Evolutionary conservation across 2,797 vertebrate species (phyloP).

Genomic region (Danio tinwini): DNA sequence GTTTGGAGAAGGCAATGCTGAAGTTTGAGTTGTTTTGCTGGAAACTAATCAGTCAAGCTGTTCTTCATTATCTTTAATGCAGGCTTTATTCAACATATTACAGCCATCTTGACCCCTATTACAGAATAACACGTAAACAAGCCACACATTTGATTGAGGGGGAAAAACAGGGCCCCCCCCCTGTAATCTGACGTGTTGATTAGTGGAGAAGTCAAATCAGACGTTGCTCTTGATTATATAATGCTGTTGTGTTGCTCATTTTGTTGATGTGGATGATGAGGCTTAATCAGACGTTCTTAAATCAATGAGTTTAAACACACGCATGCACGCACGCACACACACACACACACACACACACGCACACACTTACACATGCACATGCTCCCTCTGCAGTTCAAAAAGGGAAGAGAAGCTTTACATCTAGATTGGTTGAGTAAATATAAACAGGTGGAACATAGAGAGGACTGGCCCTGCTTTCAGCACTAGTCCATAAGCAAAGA

Average conservation of each 20-base stretch:
- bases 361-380: conserved; percentile 35
- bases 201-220: conserved; percentile 69
- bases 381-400: conserved; percentile 40
- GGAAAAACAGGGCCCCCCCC: conserved; percentile 56
- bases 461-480: neutral
- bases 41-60: neutral
- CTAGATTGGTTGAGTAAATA: conserved; percentile 28
- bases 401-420: conserved; percentile 40
- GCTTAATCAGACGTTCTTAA: conserved; percentile 71
- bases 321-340: conserved; percentile 6
- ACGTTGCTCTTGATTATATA: conserved; percentile 76
- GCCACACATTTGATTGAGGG: conserved; percentile 60
- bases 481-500: no score
- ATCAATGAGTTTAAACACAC: conserved; percentile 67
- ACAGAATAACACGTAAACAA: conserved; percentile 36
- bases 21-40: neutral
- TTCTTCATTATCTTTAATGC: neutral
- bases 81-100: conserved; percentile 34
- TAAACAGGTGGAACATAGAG: conserved; percentile 6
- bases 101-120: conserved; percentile 52
- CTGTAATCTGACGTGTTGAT: conserved; percentile 68
- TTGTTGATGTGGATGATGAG: conserved; percentile 75
- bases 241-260: conserved; percentile 69
- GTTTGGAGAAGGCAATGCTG: no score
- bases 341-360: conserved; percentile 2